Evolutionary conservation across 2,113 vertebrate genomes (phyloP), one percentile per base, ranked within the genome.

Genomic region (Alosa alosa): DNA sequence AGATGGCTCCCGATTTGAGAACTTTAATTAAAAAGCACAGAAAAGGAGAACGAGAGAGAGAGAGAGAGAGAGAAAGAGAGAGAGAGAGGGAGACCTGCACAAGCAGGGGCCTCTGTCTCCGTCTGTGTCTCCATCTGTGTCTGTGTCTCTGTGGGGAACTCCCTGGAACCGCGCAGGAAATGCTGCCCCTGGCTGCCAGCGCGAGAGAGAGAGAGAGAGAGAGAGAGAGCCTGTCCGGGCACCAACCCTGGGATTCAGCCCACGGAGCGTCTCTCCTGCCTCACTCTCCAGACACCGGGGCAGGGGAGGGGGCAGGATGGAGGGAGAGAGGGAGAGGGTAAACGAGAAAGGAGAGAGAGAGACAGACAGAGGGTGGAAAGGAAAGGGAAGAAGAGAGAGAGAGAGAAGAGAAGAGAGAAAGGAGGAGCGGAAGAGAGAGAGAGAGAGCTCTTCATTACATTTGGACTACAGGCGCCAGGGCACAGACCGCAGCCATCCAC

Each of bases 121-220:
- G 89, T 87, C 88, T 91, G 84, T 86, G 84, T 44, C 88, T 11
- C 44, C 41, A 39, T 25, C 60, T 44, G 17, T 60, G 55, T 60
- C 81, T n/a, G 10, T 25, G n/a, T 31, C 45, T n/a, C 60, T n/a
- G 60, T 25, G 41, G 18, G 44, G 90, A 47, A 94, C 94, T 91
- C 91, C 90, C 90, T 90, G 31, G 25, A 93, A 94, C 96, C 94
- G 93, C 94, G 91, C 92, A 92, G 95, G 94, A 97, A 96, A 95
- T 90, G 88, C 91, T 95, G 94, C 91, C 88, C 91, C 92, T 5
- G 1, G 92, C 96, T 96, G 96, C 94, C 92, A 90, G 92, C 93
- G 92, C 92, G 92, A 52, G 50, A 52, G 50, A 52, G 50, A 52
- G 50, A 52, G n/a, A 17, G 41, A 44, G 41, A 44, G 41, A 44